A percentile compares a stretch with the other conserved stretches of the same genome.
Conservation (phyloP, 2,888 invertebrate genomes). For the Trissolcus brochymenae region DNA sequence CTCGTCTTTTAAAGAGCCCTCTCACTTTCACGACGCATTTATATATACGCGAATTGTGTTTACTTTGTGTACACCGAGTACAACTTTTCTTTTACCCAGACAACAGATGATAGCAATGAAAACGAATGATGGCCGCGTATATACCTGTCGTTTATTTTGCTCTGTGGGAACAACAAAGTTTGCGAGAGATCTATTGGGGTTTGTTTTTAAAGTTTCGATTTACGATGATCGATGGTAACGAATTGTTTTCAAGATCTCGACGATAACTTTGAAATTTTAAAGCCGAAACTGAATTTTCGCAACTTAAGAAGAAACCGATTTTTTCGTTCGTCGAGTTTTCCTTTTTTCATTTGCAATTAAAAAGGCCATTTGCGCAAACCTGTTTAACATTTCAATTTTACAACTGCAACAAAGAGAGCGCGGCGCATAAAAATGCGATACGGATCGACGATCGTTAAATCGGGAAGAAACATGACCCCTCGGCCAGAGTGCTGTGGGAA, state of each 20-base stretch:
- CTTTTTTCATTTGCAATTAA: background rate
- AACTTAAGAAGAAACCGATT: background rate
- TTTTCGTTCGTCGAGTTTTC: background rate
- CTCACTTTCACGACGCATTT: conserved; percentile 56
- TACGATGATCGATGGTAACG: too few species aligned
- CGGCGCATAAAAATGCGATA: conserved; percentile 38
- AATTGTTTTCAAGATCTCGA: too few species aligned
- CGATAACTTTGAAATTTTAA: too few species aligned
- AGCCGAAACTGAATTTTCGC: too few species aligned
- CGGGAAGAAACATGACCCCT: conserved; percentile 42
- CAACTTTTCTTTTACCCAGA: conserved; percentile 44
- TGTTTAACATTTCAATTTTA: too few species aligned
- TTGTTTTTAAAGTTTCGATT: too few species aligned
- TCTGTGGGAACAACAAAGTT: background rate
- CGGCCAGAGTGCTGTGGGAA: conserved; percentile 55
- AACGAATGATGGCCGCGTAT: conserved; percentile 25
- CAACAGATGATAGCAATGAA: conserved; percentile 29
- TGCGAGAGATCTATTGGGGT: background rate
- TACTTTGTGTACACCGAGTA: conserved; percentile 23
- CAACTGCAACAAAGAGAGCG: too few species aligned
- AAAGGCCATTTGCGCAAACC: too few species aligned
- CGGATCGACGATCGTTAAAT: conserved; percentile 48
- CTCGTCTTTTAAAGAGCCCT: conserved; percentile 34
- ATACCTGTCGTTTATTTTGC: background rate
- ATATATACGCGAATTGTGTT: background rate